Evolutionary conservation across 2,797 vertebrate genomes (phyloP).

Genomic region (Tauraco hartlaubi): DNA sequence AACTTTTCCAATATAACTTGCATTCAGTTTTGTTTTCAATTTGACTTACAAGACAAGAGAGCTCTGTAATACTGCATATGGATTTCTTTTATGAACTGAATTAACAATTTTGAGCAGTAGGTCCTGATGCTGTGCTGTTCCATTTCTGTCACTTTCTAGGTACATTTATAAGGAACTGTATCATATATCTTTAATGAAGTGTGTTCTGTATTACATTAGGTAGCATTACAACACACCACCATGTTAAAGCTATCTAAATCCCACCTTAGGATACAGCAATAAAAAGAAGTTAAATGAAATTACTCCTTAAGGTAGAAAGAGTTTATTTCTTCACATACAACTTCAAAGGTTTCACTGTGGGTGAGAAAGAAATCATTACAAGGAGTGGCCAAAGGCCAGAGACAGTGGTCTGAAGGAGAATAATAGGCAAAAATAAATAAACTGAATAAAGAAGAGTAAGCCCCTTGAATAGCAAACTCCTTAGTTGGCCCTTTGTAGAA

Average conservation of each 20-base stretch:
- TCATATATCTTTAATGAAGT: background rate
- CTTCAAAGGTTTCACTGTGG: background rate
- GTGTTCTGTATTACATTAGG: background rate
- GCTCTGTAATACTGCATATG: background rate
- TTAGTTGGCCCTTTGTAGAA: background rate
- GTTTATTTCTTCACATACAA: background rate
- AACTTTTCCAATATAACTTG: background rate
- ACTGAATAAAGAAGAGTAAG: background rate
- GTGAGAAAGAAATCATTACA: background rate
- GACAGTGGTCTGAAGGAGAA: background rate
- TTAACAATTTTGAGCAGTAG: background rate
- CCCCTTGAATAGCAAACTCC: background rate
- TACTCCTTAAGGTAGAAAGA: background rate
- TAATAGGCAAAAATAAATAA: background rate
- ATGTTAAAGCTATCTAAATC: background rate
- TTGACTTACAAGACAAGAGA: background rate
- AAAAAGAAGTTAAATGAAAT: background rate
- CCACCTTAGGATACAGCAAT: background rate
- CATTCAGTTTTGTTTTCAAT: background rate
- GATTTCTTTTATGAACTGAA: background rate
- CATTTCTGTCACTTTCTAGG: constrained; percentile 2
- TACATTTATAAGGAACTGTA: background rate
- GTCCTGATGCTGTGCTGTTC: background rate
- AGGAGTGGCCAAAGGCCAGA: background rate
- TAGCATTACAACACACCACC: background rate